Evolutionary conservation across 1,140 invertebrate genomes (phyloP).

Genomic region (Drosophila setifemur): DNA sequence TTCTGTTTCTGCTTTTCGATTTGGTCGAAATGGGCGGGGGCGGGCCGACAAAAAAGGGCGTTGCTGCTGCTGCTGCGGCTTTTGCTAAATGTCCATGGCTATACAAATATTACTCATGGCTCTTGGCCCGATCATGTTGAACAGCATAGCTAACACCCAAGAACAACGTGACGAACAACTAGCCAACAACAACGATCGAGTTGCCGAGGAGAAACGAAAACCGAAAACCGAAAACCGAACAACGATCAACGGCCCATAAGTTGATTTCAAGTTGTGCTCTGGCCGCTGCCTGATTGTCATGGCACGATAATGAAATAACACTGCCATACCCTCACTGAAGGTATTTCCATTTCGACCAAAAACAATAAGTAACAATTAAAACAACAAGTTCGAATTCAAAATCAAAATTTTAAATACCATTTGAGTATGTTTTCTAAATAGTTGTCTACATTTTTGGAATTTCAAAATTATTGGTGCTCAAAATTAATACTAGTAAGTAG

Average conservation of each 20-base stretch:
- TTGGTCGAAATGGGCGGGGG: constrained; percentile 38
- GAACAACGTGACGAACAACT: constrained; percentile 68
- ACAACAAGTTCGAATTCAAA: too few species aligned
- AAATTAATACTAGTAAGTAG: too few species aligned
- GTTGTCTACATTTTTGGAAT: too few species aligned
- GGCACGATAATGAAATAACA: constrained; percentile 74
- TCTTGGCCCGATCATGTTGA: constrained; percentile 59
- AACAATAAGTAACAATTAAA: too few species aligned
- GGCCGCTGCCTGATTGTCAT: constrained; percentile 71
- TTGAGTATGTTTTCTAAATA: too few species aligned
- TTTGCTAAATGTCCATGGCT: constrained; percentile 4
- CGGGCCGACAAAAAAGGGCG: constrained; percentile 72
- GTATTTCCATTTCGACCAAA: neutral
- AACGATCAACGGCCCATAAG: constrained; percentile 42
- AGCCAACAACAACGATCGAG: neutral
- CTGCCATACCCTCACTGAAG: constrained; percentile 15
- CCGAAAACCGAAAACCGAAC: neutral
- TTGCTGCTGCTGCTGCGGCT: constrained; percentile 29
- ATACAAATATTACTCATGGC: constrained; percentile 76
- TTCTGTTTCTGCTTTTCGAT: neutral
- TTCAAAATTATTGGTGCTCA: too few species aligned
- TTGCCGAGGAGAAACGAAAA: neutral
- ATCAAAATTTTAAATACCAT: too few species aligned
- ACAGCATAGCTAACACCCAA: constrained; percentile 76
- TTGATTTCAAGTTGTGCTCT: constrained; percentile 25